Evolutionary conservation across 1,140 invertebrate genomes (phyloP).

Genomic region (Ostrea edulis): DNA sequence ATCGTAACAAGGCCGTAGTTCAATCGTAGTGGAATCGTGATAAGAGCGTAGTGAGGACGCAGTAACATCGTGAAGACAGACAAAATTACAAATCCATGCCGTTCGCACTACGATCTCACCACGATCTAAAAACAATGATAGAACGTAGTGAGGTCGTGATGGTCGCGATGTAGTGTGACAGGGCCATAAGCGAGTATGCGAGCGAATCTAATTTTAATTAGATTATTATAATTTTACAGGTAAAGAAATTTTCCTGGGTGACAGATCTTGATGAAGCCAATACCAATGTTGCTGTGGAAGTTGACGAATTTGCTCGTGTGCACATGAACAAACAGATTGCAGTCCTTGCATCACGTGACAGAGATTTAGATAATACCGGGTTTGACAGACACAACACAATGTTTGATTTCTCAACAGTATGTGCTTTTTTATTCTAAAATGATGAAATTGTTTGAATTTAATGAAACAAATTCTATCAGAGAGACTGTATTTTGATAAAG

Average conservation of each 20-base stretch:
- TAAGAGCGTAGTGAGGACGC: no score
- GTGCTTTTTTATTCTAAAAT: not conserved
- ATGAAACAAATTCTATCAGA: not conserved
- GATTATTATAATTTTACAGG: not conserved
- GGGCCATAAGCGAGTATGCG: no score
- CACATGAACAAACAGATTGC: not conserved
- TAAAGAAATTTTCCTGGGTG: not conserved
- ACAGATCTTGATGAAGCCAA: not conserved
- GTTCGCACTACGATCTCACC: no score
- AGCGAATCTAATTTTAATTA: no score
- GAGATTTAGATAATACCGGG: not conserved
- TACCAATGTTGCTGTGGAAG: not conserved
- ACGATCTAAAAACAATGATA: no score
- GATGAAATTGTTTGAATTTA: not conserved
- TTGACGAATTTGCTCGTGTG: slow-evolving; percentile 21
- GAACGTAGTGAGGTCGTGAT: no score
- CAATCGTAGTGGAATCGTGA: no score
- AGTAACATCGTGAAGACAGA: no score
- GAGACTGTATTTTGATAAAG: not conserved
- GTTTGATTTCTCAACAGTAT: slow-evolving; percentile 1
- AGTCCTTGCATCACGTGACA: not conserved
- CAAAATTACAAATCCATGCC: no score
- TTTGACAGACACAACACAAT: not conserved
- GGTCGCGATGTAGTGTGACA: no score
- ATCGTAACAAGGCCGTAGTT: no score